Percentiles rank a stretch among this genome's conserved stretches.
Conservation (phyloP, 2,797 vertebrate genomes). For the Sorex maritimensis region DNA sequence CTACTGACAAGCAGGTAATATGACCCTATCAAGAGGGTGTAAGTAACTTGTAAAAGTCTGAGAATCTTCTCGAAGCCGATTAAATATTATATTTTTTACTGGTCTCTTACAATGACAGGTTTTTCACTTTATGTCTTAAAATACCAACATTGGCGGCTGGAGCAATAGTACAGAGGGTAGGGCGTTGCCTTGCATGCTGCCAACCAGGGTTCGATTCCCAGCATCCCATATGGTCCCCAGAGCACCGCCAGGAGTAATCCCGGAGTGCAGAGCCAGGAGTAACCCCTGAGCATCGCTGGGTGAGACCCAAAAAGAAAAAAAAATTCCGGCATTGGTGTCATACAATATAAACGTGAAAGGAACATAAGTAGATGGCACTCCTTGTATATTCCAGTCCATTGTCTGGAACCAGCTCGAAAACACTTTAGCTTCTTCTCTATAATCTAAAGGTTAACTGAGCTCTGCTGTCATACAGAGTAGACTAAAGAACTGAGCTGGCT, state of each 20-base stretch:
- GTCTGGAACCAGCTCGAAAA: slow-evolving; percentile 32
- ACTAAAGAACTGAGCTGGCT: background rate
- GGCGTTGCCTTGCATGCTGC: too few species aligned
- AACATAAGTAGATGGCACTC: background rate
- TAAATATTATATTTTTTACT: background rate
- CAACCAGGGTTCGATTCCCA: too few species aligned
- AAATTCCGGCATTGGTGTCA: background rate
- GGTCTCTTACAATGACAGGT: background rate
- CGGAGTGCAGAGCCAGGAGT: too few species aligned
- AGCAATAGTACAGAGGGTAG: too few species aligned
- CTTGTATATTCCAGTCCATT: background rate
- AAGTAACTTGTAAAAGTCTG: background rate
- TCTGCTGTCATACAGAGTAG: background rate
- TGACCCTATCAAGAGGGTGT: background rate
- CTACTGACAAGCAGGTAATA: slow-evolving; percentile 72
- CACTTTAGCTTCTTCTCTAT: slow-evolving; percentile 8
- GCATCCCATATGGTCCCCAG: too few species aligned
- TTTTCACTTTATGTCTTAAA: slow-evolving; percentile 24
- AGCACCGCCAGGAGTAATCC: too few species aligned
- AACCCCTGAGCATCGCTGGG: too few species aligned
- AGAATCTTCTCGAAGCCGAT: background rate
- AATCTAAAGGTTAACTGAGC: background rate
- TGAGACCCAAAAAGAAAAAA: background rate
- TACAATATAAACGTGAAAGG: slow-evolving; percentile 14
- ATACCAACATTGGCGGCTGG: background rate